phyloP scores from a whole-genome alignment of 64 coral and sea anemone genomes.

The Hydrozoanthus tunicans region DNA sequence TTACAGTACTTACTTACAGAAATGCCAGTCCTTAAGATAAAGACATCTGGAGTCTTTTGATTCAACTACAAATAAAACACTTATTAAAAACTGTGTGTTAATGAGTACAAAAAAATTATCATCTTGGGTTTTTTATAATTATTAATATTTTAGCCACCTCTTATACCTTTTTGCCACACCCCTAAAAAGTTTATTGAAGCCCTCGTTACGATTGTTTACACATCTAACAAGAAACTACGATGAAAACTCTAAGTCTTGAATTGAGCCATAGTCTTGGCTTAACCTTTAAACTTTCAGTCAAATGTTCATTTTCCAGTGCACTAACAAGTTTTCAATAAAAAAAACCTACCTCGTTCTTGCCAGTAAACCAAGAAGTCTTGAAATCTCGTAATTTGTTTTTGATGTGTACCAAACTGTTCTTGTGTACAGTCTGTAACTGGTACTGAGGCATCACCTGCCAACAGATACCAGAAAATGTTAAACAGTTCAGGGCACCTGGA shows the following conservation, averaged over 20 bases:
- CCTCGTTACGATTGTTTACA: no score
- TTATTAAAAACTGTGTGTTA: neutral
- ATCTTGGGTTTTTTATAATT: neutral
- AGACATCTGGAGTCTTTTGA: constrained; percentile 15
- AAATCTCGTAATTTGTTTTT: constrained; percentile 84
- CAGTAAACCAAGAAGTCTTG: constrained; percentile 82
- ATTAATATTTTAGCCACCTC: neutral
- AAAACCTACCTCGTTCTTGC: constrained; percentile 27
- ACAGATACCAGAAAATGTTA: no score
- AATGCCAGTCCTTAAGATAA: constrained; percentile 99
- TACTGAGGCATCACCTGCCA: constrained; percentile 66
- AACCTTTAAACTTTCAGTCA: no score
- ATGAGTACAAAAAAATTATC: neutral
- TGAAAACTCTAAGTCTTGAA: neutral
- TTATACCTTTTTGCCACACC: neutral
- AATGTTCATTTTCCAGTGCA: no score
- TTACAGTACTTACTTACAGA: constrained; percentile 94
- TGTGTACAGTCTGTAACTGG: constrained; percentile 87
- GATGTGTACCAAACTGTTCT: constrained; percentile 63
- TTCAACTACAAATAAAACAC: neutral
- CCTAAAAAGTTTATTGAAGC: no score
- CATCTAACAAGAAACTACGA: neutral
- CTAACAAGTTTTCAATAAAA: no score
- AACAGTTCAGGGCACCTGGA: neutral
- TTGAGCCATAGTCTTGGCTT: neutral